Evolutionary conservation across 2,113 vertebrate species (phyloP).

Genomic region (Elanoides forficatus): DNA sequence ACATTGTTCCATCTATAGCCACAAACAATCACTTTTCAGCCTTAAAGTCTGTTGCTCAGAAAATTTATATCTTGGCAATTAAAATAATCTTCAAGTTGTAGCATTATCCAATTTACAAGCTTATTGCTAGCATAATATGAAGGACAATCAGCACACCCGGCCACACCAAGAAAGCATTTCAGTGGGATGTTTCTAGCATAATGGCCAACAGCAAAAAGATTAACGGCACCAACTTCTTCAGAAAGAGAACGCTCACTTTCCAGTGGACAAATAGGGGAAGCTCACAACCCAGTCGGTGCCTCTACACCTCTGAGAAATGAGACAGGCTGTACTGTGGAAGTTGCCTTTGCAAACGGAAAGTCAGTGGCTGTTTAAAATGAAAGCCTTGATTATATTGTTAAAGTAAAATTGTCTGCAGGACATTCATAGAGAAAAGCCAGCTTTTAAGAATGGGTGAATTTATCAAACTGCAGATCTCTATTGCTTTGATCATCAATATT

Average conservation of each 20-base stretch:
- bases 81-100: background rate
- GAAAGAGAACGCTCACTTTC: background rate
- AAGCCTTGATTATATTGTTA: background rate
- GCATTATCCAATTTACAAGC: background rate
- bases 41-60: background rate
- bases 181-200: background rate
- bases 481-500: background rate
- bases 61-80: background rate
- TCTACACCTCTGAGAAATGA: background rate
- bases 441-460: conserved; percentile 1
- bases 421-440: background rate
- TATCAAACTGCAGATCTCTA: background rate
- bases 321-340: background rate
- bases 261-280: background rate
- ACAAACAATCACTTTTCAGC: background rate
- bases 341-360: background rate
- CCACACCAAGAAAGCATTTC: background rate
- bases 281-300: background rate
- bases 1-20: background rate
- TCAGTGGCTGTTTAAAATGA: background rate
- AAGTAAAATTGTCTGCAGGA: background rate
- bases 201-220: background rate
- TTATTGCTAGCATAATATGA: background rate
- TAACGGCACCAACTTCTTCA: background rate
- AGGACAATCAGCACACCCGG: background rate